A percentile compares a stretch with the other conserved stretches of the same genome.
Evolutionary conservation across 2,888 invertebrate species (phyloP).

Genomic region (Pyrrhia umbra): DNA sequence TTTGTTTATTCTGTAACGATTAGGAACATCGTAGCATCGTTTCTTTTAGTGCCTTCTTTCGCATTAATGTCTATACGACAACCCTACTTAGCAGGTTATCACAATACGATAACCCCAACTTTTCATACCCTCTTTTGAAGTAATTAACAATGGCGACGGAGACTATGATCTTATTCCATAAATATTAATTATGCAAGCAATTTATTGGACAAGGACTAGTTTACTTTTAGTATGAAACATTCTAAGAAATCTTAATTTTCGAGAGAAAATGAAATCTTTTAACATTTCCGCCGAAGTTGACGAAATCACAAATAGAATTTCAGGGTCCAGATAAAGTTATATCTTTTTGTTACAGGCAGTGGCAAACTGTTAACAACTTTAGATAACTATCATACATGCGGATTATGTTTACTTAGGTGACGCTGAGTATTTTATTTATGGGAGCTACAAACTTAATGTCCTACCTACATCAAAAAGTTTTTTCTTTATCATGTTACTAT

Average conservation of each 20-base stretch:
- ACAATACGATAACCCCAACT: constrained; percentile 50
- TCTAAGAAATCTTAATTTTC: no score
- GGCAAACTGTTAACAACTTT: constrained; percentile 14
- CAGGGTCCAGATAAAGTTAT: neutral
- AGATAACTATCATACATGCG: constrained; percentile 10
- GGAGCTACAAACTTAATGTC: constrained; percentile 1
- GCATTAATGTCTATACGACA: neutral
- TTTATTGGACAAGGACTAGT: neutral
- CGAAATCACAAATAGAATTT: neutral
- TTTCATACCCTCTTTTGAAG: constrained; percentile 35
- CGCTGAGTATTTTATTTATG: constrained; percentile 5
- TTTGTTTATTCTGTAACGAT: no score
- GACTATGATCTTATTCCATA: constrained; percentile 9
- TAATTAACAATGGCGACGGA: constrained; percentile 6
- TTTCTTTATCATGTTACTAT: no score
- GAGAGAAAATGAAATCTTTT: no score
- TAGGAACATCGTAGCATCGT: neutral
- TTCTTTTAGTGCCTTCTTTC: neutral
- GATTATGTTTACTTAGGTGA: constrained; percentile 7
- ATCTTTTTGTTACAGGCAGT: neutral
- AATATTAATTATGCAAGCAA: no score
- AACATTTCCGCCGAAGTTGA: neutral
- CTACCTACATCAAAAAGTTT: neutral
- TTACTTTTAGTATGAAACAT: no score
- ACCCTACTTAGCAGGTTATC: constrained; percentile 49